A percentile compares a stretch with the other conserved stretches of the same genome.
phyloP scores from a whole-genome alignment of 2,113 vertebrate genomes.

The Pitta sordida region DNA sequence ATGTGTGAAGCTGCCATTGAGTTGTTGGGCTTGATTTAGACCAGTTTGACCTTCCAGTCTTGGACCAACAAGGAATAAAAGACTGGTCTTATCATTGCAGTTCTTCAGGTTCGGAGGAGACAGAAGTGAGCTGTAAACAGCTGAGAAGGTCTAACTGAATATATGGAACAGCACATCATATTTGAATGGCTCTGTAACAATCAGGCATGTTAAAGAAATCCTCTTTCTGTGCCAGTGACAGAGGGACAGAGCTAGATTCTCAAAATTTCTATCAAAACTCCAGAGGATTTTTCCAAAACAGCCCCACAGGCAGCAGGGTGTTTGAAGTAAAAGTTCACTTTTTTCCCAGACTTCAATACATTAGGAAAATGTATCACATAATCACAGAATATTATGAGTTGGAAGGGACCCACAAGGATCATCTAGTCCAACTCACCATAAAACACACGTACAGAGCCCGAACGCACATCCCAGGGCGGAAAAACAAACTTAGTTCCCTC shows the following conservation, averaged over 20 bases:
- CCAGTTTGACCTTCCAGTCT: neutral
- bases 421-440: too few species aligned
- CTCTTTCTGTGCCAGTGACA: neutral
- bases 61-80: neutral
- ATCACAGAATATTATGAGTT: too few species aligned
- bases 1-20: neutral
- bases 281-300: neutral
- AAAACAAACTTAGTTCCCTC: too few species aligned
- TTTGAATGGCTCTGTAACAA: neutral
- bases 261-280: neutral
- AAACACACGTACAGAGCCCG: too few species aligned
- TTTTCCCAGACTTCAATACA: neutral
- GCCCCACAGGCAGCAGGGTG: neutral
- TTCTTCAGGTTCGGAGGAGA: neutral
- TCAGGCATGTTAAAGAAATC: neutral
- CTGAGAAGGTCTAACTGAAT: neutral
- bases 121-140: neutral
- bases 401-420: too few species aligned
- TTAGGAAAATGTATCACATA: neutral
- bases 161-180: neutral
- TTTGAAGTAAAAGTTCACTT: neutral
- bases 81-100: neutral
- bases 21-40: neutral
- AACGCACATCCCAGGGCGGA: too few species aligned
- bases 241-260: neutral